These are phyloP conservation scores for Fregata magnificens DNA, from an alignment of 2,113 vertebrate species.

Conservation along the genomic window DNA sequence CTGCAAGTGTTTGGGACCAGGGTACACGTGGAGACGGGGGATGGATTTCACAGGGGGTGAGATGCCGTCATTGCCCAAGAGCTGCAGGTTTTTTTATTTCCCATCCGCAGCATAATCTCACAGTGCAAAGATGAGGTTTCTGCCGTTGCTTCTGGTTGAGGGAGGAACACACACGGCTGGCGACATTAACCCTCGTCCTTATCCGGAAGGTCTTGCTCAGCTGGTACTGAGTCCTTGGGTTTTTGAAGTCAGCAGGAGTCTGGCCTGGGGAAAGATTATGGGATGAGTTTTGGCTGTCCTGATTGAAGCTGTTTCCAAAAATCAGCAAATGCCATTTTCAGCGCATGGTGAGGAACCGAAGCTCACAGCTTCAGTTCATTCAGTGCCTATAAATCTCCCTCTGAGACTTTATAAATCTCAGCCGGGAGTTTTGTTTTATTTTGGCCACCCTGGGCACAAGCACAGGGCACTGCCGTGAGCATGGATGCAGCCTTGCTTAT, in stretches of 20 bases:
- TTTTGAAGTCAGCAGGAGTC: background rate
- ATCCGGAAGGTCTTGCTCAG: background rate
- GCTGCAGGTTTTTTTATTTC: background rate
- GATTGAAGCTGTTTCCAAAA: background rate
- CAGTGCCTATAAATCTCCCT: background rate
- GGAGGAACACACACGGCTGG: background rate
- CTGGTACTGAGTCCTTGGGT: background rate
- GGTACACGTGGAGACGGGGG: background rate
- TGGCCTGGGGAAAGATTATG: background rate
- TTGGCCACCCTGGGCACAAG: background rate
- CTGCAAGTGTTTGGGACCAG: background rate
- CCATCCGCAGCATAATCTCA: background rate
- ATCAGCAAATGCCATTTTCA: background rate
- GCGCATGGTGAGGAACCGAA: accelerated
- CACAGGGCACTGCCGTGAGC: background rate
- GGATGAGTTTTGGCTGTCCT: background rate
- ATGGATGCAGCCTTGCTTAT: accelerated
- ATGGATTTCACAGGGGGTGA: background rate
- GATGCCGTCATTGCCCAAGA: background rate
- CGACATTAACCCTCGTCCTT: background rate
- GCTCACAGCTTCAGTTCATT: background rate
- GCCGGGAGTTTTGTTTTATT: background rate
- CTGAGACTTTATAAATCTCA: background rate
- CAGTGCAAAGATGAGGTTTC: background rate
- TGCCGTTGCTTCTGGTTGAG: background rate